Percentiles rank a stretch among this genome's conserved stretches.
phyloP scores from a whole-genome alignment of 2,113 vertebrate species.

The Chionodraco myersi region DNA sequence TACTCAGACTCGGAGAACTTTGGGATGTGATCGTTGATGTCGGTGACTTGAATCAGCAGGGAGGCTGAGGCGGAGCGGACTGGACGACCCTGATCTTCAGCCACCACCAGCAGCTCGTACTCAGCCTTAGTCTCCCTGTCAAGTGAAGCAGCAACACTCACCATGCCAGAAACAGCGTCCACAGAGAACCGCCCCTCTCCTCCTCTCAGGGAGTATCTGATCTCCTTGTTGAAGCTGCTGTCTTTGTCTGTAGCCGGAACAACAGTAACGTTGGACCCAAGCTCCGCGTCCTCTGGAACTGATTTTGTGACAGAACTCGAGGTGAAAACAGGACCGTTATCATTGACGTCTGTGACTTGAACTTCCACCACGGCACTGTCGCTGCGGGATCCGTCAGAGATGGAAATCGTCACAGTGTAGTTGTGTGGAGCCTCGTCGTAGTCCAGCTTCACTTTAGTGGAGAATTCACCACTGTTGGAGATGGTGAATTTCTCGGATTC shows the following conservation, averaged over 20 bases:
- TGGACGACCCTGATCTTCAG: slow-evolving; percentile 84
- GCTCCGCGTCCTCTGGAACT: slow-evolving; percentile 52
- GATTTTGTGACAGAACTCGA: neutral
- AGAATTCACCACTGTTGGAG: slow-evolving; percentile 65
- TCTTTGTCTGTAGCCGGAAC: slow-evolving; percentile 76
- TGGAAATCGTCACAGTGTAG: slow-evolving; percentile 77
- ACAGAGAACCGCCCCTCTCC: slow-evolving; percentile 80
- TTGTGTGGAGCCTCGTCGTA: slow-evolving; percentile 74
- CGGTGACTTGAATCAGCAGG: slow-evolving; percentile 65
- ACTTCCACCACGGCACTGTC: slow-evolving; percentile 76
- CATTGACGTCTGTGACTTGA: slow-evolving; percentile 82
- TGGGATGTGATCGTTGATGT: slow-evolving; percentile 83
- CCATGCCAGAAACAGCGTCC: slow-evolving; percentile 69
- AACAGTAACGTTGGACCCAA: slow-evolving; percentile 26
- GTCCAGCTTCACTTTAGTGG: slow-evolving; percentile 76
- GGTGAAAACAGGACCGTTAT: slow-evolving; percentile 81
- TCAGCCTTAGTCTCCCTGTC: slow-evolving; percentile 79
- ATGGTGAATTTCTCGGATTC: slow-evolving; percentile 78
- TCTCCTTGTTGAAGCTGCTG: slow-evolving; percentile 80
- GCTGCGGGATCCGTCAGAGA: slow-evolving; percentile 74
- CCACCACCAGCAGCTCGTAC: slow-evolving; percentile 79
- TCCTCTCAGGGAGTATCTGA: slow-evolving; percentile 80
- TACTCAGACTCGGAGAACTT: slow-evolving; percentile 69
- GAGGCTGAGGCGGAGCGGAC: slow-evolving; percentile 49
- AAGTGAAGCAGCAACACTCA: slow-evolving; percentile 68